Base-by-base conservation (phyloP, 2,888 invertebrate genomes). In the Papilio protenor region DNA sequence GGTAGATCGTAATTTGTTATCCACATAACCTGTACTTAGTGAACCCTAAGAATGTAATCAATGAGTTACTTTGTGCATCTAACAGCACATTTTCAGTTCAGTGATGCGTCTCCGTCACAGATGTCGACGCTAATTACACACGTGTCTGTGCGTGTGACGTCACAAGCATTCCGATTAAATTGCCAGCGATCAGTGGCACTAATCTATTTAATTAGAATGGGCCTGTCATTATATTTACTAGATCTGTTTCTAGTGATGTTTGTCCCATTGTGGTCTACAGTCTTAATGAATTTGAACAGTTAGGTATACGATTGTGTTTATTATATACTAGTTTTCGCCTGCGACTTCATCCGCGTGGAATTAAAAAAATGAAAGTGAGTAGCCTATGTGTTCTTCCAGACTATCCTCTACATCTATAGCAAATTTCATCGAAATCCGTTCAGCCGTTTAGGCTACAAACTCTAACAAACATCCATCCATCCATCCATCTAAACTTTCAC, bases 121-220 rank as follows among this genome's bases (percentile, higher is more conserved):
- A 88, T 87, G 87, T 87, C 85, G 81, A 77, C 82, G 80, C 85
- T 88, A 88, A 88, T 88, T 87, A 85, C 84, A 61, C 80, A 79
- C 66, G 82, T 79, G 75, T 76, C 27, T 57, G 83, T 86, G 86
- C 83, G 84, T 79, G 84, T 87, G 88, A 88, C 87, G 83, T 82
- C 82, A 80, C 81, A 78, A 80, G 82, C 87, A 87, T 90, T 88
- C 88, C 89, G 84, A 87, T 87, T 85, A 86, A 86, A 88, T 86
- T 85, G 87, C 83, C 79, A 76, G 80, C 80, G 81, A 83, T 81
- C 82, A 77, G 79, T 81, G 71, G 79, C 79, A 79, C 84, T 87
- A 86, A 87, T 86, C 84, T 85, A 88, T 89, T 89, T 90, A 88
- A 89, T 90, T 90, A 88, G 86, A 83, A 74, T 78, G 80, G 79